Base-by-base conservation (phyloP, 2,888 invertebrate genomes). In the Coleophora flavipennella region DNA sequence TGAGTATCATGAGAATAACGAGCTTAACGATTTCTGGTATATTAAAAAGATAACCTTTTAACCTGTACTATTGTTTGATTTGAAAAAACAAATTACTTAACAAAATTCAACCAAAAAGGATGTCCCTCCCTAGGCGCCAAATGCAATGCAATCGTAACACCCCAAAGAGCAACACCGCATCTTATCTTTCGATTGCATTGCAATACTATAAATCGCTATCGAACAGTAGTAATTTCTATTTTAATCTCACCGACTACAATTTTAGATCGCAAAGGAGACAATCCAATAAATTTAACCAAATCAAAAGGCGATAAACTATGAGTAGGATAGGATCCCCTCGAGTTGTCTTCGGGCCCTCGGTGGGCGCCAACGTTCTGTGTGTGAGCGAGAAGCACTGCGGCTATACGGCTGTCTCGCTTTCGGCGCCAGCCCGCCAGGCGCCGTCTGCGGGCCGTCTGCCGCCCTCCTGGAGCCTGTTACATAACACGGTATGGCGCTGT, bases 341-440 rank as follows among this genome's bases (percentile, higher is more conserved):
- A 13, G 31, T 8, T 50, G 45, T 45, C 38, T 46, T 39, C 46
- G 49, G 62, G 49, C 57, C 64, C 70, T 47, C 44, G 64, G 57
- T 62, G 78, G 77, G 77, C 77, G 77, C 66, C 68, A 63, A 42
- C 40, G 43, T 48, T 56, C 58, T 56, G 49, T 53, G 60, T 3
- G 59, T 49, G 59, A 59, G 50, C 20, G 25, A 11, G 38, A 35
- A 13, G 29, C 33, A 8, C 12, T 31, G 9, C 39, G 35, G 39
- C 36, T 44, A 45, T 50, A 42, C 41, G 36, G 36, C 47, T 41
- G 50, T 67, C 67, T 55, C 59, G 32, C 50, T 67, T 61, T 40
- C 57, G 70, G 86, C 86, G 87, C 87, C 87, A 81, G 86, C 62
- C 85, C 66, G 75, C 55, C 77, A 70, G 87, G 86, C 86, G 85